These are phyloP conservation scores for Baccha elongata DNA, from an alignment of 2,888 invertebrate genomes.

Conservation along the genomic window DNA sequence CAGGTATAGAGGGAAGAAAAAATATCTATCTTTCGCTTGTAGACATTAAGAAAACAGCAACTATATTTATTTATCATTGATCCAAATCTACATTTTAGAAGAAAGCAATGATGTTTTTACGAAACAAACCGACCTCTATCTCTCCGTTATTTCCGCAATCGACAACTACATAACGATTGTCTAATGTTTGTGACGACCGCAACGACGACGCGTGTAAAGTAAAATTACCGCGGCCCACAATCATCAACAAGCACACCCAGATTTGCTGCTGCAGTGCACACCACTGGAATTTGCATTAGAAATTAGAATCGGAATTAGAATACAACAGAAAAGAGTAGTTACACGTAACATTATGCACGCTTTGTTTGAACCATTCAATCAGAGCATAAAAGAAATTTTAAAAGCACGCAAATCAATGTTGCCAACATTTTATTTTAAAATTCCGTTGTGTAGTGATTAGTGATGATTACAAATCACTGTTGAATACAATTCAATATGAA, in stretches of 20 bases:
- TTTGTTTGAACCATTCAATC: slow-evolving; percentile 32
- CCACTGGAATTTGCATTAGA: slow-evolving; percentile 34
- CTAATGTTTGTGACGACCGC: slow-evolving; percentile 8
- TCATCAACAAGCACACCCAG: background rate
- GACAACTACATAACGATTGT: slow-evolving; percentile 41
- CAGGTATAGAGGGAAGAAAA: background rate
- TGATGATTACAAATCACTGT: too few species aligned
- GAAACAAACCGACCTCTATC: slow-evolving; percentile 51
- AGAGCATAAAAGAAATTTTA: slow-evolving; percentile 38
- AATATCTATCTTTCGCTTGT: background rate
- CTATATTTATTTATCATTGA: slow-evolving; percentile 48
- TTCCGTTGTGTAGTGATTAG: too few species aligned
- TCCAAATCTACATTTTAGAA: slow-evolving; percentile 56
- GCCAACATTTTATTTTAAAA: too few species aligned
- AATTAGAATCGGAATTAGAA: slow-evolving; percentile 60
- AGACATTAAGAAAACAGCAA: background rate
- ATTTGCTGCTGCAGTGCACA: background rate
- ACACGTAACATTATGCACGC: background rate
- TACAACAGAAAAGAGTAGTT: slow-evolving; percentile 20
- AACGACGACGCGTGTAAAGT: slow-evolving; percentile 24
- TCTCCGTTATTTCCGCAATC: slow-evolving; percentile 60
- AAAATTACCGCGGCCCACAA: slow-evolving; percentile 33
- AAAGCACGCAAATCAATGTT: slow-evolving; percentile 21
- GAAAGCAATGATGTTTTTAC: slow-evolving; percentile 10
- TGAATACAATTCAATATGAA: too few species aligned